Conservation (phyloP, 2,888 invertebrate genomes). For the Agapostemon virescens region DNA sequence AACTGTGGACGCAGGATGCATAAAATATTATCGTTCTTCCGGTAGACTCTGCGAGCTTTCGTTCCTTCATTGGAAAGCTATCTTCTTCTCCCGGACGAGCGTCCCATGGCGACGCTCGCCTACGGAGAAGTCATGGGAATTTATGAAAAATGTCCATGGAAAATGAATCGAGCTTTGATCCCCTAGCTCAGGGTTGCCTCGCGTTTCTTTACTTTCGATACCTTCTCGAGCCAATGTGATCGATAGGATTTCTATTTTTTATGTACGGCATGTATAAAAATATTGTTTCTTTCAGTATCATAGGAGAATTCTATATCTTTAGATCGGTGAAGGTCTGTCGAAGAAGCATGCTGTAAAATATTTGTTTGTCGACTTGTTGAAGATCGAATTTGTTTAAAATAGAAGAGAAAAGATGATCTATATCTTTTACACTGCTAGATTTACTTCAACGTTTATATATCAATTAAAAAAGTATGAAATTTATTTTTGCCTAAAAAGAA, state of each 20-base stretch:
- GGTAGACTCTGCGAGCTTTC: constrained; percentile 46
- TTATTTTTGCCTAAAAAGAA: no score
- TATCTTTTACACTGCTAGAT: no score
- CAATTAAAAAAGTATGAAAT: no score
- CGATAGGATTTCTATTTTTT: background rate
- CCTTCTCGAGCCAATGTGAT: background rate
- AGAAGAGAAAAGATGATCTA: no score
- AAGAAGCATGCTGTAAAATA: no score
- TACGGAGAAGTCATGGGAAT: constrained; percentile 13
- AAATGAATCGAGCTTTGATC: constrained; percentile 5
- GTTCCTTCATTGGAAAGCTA: constrained; percentile 63
- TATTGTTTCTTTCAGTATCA: no score
- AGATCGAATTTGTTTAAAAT: no score
- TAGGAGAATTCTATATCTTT: no score
- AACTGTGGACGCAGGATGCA: constrained; percentile 16
- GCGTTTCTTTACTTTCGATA: background rate
- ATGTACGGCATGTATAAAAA: no score
- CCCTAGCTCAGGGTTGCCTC: background rate
- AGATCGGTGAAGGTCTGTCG: no score
- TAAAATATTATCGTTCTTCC: constrained; percentile 66
- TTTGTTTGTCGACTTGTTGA: no score
- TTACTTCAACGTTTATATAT: no score
- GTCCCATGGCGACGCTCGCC: background rate
- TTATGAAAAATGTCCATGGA: constrained; percentile 59
- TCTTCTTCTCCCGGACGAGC: constrained; percentile 39